A percentile compares a stretch with the other conserved stretches of the same genome.
phyloP scores from a whole-genome alignment of 2,797 vertebrate species.

The Clarias fuscus region DNA sequence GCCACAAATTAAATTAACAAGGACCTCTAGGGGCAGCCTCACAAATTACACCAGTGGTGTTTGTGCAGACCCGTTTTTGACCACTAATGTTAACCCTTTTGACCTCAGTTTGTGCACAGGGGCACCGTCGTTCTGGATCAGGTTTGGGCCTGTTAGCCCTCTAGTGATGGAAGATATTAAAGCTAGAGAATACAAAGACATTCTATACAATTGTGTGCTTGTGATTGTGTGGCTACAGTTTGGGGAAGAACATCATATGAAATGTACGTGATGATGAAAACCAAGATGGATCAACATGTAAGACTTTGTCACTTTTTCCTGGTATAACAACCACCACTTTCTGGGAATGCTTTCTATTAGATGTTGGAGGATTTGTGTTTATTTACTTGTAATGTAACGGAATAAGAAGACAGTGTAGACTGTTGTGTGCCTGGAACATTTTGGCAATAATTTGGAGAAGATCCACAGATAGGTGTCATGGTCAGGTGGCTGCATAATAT shows the following conservation, averaged over 20 bases:
- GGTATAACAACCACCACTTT: no score
- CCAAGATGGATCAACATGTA: no score
- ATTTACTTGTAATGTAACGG: neutral
- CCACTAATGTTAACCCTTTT: neutral
- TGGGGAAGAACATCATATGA: neutral
- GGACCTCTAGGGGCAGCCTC: neutral
- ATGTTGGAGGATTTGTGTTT: no score
- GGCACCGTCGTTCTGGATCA: neutral
- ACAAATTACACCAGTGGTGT: neutral
- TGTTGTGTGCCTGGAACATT: neutral
- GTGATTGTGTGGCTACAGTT: neutral
- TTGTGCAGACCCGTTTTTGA: neutral
- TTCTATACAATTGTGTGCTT: neutral
- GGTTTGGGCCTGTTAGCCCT: neutral
- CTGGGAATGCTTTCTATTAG: no score
- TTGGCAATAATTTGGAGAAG: neutral
- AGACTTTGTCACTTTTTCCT: no score
- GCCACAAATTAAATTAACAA: neutral
- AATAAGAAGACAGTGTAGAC: neutral
- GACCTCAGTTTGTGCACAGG: no score
- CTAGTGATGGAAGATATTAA: neutral
- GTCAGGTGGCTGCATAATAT: neutral
- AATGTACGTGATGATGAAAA: neutral
- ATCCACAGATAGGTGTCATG: neutral
- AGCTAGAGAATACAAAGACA: neutral